phyloP scores from a whole-genome alignment of 2,888 invertebrate species.

The Drosophila dives region DNA sequence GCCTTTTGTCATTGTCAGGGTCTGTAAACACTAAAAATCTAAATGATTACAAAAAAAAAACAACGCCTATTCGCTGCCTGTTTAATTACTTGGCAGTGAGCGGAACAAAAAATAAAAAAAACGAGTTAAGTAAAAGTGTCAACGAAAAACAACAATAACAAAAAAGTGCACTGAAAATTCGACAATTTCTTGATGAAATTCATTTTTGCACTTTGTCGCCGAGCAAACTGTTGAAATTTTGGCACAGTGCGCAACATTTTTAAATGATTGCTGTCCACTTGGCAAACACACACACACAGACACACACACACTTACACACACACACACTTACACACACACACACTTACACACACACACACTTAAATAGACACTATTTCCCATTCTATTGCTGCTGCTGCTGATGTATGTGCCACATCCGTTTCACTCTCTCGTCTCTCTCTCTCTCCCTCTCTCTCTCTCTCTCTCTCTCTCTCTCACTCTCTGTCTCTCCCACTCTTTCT shows the following conservation, averaged over 20 bases:
- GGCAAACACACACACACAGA: slow-evolving; percentile 4
- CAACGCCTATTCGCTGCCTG: not conserved
- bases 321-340: not conserved
- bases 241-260: slow-evolving; percentile 55
- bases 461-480: not conserved
- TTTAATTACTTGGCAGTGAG: slow-evolving; percentile 49
- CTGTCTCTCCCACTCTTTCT: not conserved
- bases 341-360: not conserved
- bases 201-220: slow-evolving; percentile 23
- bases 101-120: slow-evolving; percentile 5
- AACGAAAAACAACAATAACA: not conserved
- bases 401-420: slow-evolving; percentile 44
- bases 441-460: not conserved
- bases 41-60: slow-evolving; percentile 18
- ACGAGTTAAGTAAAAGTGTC: slow-evolving; percentile 35
- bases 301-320: not conserved
- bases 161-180: slow-evolving; percentile 3
- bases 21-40: slow-evolving; percentile 5
- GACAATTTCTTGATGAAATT: slow-evolving; percentile 35
- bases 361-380: not conserved
- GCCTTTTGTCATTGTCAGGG: slow-evolving; percentile 31
- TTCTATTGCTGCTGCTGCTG: slow-evolving; percentile 8
- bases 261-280: slow-evolving; percentile 51
- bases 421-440: not conserved
- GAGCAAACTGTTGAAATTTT: slow-evolving; percentile 44